Evolutionary conservation across 1,140 invertebrate genomes (phyloP).

Genomic region (Trachymyrmex septentrionalis): DNA sequence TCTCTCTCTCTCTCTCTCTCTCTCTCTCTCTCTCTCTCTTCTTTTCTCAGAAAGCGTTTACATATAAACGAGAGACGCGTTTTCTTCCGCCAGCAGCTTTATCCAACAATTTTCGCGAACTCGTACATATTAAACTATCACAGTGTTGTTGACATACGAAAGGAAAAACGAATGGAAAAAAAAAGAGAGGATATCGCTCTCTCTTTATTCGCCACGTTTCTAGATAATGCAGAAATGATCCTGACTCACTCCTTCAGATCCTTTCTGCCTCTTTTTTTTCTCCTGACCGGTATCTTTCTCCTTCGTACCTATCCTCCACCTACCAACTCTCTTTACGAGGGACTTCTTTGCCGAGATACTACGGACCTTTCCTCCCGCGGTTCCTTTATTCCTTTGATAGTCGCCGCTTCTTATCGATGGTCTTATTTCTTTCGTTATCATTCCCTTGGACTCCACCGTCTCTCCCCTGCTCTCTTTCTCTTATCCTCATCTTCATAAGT

Average conservation of each 20-base stretch:
- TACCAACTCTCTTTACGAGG: conserved; percentile 48
- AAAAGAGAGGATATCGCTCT: not conserved
- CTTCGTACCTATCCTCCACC: not conserved
- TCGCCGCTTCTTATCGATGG: conserved; percentile 43
- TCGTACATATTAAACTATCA: conserved; percentile 52
- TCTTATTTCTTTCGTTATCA: conserved; percentile 56
- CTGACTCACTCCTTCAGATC: not conserved
- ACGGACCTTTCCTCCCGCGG: conserved; percentile 53
- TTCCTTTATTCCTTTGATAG: conserved; percentile 63
- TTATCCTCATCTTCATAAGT: conserved; percentile 12
- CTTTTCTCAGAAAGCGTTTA: conserved; percentile 34
- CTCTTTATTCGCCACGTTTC: conserved; percentile 34
- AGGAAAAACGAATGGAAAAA: not conserved
- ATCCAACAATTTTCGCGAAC: conserved; percentile 50
- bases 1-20: not conserved
- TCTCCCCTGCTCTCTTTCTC: not conserved
- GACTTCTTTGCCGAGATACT: conserved; percentile 57
- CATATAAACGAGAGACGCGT: conserved; percentile 62
- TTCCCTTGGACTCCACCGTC: conserved; percentile 11
- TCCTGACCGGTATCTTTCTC: conserved; percentile 21
- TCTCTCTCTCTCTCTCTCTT: conserved; percentile 7
- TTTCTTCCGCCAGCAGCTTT: conserved; percentile 40
- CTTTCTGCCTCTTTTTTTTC: conserved; percentile 28
- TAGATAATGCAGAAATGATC: conserved; percentile 60
- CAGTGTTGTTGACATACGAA: not conserved